These are phyloP conservation scores for Danaus plexippus DNA, from an alignment of 1,140 invertebrate genomes.

Conservation along the genomic window DNA sequence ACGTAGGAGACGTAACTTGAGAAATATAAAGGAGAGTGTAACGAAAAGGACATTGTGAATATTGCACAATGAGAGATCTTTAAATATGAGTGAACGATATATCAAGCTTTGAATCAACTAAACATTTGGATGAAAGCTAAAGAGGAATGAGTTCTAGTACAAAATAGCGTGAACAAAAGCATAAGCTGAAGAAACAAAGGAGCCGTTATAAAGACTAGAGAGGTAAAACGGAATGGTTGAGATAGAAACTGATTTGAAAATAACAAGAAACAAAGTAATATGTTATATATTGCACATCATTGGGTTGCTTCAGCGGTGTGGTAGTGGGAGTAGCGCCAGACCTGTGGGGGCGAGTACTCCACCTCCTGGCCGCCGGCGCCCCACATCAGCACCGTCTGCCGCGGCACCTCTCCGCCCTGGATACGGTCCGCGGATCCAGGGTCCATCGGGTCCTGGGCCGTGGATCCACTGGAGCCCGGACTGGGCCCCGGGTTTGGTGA, in stretches of 20 bases:
- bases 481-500: constrained; percentile 70
- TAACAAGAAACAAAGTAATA: not conserved
- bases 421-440: constrained; percentile 22
- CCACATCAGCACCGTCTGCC: constrained; percentile 92
- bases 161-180: too few species aligned
- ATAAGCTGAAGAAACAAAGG: too few species aligned
- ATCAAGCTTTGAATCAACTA: too few species aligned
- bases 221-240: not conserved
- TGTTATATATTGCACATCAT: constrained; percentile 32
- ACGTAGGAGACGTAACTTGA: not conserved
- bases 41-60: too few species aligned
- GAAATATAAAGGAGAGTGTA: too few species aligned
- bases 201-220: too few species aligned
- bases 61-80: too few species aligned
- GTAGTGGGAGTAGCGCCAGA: constrained; percentile 66
- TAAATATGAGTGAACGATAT: too few species aligned
- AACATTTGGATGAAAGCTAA: too few species aligned
- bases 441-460: constrained; percentile 51
- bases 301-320: constrained; percentile 67
- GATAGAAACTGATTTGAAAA: not conserved
- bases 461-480: constrained; percentile 55
- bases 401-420: constrained; percentile 75
- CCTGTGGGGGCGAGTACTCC: constrained; percentile 64
- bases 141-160: too few species aligned
- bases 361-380: constrained; percentile 72